Conservation (phyloP, 2,888 invertebrate genomes). For the Dicycla oo region DNA sequence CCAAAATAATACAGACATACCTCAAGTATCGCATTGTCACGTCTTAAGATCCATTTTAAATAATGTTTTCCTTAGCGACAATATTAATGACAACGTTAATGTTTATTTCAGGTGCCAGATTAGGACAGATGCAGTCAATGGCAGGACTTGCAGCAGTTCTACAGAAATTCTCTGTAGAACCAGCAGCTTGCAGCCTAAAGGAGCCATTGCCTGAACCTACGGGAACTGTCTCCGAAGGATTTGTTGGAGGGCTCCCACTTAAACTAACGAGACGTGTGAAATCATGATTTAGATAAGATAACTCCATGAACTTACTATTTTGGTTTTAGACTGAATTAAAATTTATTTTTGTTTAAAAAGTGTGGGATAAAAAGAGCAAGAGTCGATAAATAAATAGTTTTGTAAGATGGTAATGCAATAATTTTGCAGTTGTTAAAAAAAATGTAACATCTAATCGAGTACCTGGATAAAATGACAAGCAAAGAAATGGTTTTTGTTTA, state of each 20-base stretch:
- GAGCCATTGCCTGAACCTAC: slow-evolving; percentile 78
- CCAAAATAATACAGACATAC: neutral
- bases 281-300: neutral
- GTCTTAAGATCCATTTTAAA: neutral
- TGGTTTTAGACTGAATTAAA: slow-evolving; percentile 16
- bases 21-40: neutral
- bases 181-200: slow-evolving; percentile 74
- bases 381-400: neutral
- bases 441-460: neutral
- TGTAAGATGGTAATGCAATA: neutral
- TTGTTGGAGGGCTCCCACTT: slow-evolving; percentile 78
- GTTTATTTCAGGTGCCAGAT: slow-evolving; percentile 78
- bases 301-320: neutral
- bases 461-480: neutral
- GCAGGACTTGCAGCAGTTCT: slow-evolving; percentile 81
- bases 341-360: neutral
- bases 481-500: neutral
- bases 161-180: slow-evolving; percentile 78
- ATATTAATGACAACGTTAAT: neutral
- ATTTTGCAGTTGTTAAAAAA: neutral
- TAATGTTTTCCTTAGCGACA: neutral
- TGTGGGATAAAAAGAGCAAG: neutral
- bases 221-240: slow-evolving; percentile 79
- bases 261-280: slow-evolving; percentile 72
- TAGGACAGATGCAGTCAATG: slow-evolving; percentile 85